Percentiles rank a stretch among this genome's conserved stretches.
These are phyloP conservation scores for Phragmatobia fuliginosa DNA, from an alignment of 2,888 invertebrate species.

Conservation along the genomic window DNA sequence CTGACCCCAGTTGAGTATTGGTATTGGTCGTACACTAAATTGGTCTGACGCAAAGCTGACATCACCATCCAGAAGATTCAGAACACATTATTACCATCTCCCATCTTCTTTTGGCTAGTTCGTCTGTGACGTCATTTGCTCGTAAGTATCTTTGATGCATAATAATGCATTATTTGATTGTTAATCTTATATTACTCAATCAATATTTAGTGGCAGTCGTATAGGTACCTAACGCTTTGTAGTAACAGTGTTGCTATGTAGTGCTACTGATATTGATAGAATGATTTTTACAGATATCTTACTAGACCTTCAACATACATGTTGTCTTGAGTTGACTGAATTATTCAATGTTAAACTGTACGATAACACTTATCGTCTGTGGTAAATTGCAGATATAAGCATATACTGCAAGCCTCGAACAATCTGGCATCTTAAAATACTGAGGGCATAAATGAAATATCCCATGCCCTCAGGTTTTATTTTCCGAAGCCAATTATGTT, in stretches of 20 bases:
- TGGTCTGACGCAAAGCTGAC: too few relatives aligned
- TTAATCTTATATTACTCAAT: neutral
- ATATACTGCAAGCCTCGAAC: neutral
- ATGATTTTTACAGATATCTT: conserved; percentile 19
- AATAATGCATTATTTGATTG: neutral
- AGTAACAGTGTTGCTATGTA: neutral
- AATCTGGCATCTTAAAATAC: neutral
- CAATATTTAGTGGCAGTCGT: neutral
- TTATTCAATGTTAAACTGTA: conserved; percentile 7
- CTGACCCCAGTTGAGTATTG: too few relatives aligned
- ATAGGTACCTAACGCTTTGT: neutral
- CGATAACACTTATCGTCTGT: neutral
- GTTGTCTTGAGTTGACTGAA: conserved; percentile 9
- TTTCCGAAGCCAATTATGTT: too few relatives aligned
- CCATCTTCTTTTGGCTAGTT: neutral
- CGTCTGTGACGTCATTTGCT: neutral
- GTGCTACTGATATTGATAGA: neutral
- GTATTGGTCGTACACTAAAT: too few relatives aligned
- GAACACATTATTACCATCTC: neutral
- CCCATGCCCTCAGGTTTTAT: too few relatives aligned
- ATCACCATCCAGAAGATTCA: neutral
- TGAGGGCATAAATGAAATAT: neutral
- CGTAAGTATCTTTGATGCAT: neutral
- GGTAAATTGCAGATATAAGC: neutral
- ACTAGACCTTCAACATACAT: conserved; percentile 12